Evolutionary conservation across 2,888 invertebrate species (phyloP).

Genomic region (Drosophila kambysellisi): DNA sequence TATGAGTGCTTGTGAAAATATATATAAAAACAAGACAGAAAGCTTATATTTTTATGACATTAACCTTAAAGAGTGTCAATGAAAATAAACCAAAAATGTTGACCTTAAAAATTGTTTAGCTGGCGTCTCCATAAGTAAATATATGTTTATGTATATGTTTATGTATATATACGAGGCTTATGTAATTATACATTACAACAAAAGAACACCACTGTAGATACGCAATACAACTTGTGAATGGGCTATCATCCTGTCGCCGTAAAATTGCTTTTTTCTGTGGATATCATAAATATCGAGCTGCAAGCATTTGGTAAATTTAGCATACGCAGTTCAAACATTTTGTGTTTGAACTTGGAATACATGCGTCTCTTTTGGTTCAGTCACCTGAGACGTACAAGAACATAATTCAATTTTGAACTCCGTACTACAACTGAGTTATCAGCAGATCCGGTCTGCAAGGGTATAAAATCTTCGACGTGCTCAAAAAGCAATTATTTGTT

Average conservation of each 20-base stretch:
- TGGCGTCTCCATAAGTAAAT: neutral
- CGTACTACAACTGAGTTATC: neutral
- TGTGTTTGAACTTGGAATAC: neutral
- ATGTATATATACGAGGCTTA: neutral
- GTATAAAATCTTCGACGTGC: neutral
- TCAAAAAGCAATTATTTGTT: neutral
- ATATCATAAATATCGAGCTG: neutral
- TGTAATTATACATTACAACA: neutral
- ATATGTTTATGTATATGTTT: neutral
- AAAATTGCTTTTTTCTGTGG: neutral
- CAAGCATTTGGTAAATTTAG: neutral
- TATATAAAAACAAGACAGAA: slow-evolving; percentile 46
- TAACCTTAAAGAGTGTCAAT: slow-evolving; percentile 68
- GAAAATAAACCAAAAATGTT: slow-evolving; percentile 54
- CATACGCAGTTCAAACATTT: neutral
- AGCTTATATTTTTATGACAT: slow-evolving; percentile 60
- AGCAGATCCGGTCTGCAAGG: neutral
- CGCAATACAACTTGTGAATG: neutral
- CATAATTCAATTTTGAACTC: neutral
- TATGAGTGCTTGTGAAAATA: slow-evolving; percentile 17
- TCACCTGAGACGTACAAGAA: neutral
- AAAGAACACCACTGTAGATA: neutral
- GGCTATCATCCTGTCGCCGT: too few species aligned
- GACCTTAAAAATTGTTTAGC: slow-evolving; percentile 15
- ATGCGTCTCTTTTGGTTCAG: neutral